Conservation (phyloP, 2,888 invertebrate genomes). For the Leptinotarsa haldemani region DNA sequence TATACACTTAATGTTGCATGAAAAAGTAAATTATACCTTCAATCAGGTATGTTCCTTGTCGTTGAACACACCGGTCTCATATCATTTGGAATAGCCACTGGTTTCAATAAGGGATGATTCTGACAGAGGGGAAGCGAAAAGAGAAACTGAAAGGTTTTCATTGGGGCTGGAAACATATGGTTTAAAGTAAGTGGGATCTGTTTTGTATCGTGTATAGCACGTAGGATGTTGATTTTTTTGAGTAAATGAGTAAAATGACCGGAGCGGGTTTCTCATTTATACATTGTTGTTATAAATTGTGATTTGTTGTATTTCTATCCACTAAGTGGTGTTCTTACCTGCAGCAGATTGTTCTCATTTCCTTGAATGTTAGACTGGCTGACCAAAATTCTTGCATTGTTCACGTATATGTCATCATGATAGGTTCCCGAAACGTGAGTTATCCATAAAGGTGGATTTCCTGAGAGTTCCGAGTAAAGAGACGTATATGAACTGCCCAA, state of each 20-base stretch:
- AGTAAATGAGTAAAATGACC: too few relatives aligned
- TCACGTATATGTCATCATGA: conserved; percentile 84
- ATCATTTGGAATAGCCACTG: too few relatives aligned
- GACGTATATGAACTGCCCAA: conserved; percentile 71
- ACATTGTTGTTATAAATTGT: too few relatives aligned
- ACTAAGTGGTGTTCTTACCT: conserved; percentile 65
- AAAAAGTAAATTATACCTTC: neutral
- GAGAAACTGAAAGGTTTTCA: too few relatives aligned
- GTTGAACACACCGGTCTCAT: neutral
- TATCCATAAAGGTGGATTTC: conserved; percentile 88
- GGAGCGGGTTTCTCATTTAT: too few relatives aligned
- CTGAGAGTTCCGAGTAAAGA: conserved; percentile 83
- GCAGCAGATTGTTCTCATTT: conserved; percentile 70
- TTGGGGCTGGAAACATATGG: too few relatives aligned
- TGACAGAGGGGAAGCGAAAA: too few relatives aligned
- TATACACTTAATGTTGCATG: neutral
- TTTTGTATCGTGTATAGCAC: too few relatives aligned
- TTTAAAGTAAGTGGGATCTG: too few relatives aligned
- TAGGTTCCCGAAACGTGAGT: conserved; percentile 73
- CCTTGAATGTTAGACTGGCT: conserved; percentile 76
- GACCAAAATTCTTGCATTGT: conserved; percentile 84
- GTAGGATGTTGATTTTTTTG: too few relatives aligned
- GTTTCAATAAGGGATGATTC: too few relatives aligned
- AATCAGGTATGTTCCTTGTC: neutral
- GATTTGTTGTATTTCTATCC: neutral